phyloP scores from a whole-genome alignment of 2,113 vertebrate species.

The Aptenodytes forsteri region DNA sequence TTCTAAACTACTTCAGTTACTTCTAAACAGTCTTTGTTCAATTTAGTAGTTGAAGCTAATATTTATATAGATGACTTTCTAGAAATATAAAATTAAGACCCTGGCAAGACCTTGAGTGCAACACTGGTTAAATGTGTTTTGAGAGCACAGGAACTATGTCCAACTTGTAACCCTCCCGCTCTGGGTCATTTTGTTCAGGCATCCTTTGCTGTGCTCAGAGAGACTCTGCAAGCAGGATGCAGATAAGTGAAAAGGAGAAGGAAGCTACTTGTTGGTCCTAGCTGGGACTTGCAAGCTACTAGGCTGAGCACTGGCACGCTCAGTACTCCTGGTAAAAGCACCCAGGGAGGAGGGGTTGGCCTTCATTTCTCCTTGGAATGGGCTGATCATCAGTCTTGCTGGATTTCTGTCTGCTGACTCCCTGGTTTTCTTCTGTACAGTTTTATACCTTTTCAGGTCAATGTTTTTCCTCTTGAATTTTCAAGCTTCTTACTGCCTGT shows the following conservation, averaged over 20 bases:
- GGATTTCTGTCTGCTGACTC: background rate
- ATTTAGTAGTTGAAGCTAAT: background rate
- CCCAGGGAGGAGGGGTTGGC: background rate
- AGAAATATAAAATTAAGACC: background rate
- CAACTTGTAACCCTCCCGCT: background rate
- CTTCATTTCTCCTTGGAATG: background rate
- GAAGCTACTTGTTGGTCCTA: background rate
- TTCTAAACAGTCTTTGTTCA: background rate
- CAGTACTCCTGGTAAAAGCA: background rate
- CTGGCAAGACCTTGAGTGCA: background rate
- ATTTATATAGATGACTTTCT: background rate
- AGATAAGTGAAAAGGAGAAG: background rate
- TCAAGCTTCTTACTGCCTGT: background rate
- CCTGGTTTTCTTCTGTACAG: background rate
- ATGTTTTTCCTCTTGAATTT: background rate
- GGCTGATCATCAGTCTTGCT: background rate
- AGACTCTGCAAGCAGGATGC: background rate
- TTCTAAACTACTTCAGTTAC: background rate
- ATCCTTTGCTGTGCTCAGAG: background rate
- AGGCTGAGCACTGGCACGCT: background rate
- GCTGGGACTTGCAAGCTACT: background rate
- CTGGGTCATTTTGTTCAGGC: background rate
- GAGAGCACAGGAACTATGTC: background rate
- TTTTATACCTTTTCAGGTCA: background rate
- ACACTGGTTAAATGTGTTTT: background rate